phyloP scores from a whole-genome alignment of 2,113 vertebrate species.

The Motacilla alba region DNA sequence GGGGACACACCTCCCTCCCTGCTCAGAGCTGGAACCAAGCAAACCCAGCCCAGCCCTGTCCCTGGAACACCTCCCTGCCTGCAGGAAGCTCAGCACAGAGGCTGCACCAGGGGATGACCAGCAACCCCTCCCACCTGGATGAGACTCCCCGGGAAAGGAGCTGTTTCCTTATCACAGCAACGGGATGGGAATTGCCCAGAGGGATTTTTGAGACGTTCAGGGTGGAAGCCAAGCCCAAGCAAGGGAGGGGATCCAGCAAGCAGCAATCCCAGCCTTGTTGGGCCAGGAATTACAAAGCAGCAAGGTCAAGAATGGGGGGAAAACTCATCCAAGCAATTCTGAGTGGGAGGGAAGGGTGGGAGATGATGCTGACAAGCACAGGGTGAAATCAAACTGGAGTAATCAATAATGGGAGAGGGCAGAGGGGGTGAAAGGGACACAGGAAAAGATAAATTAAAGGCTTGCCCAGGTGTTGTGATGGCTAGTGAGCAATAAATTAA shows the following conservation, averaged over 20 bases:
- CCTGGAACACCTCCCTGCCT: background rate
- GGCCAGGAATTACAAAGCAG: background rate
- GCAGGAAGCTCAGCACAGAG: background rate
- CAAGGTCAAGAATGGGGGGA: background rate
- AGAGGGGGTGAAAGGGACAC: background rate
- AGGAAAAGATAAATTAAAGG: constrained; percentile 54
- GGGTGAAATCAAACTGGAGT: constrained; percentile 18
- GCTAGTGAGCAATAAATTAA: constrained; percentile 57
- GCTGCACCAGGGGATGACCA: background rate
- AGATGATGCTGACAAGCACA: background rate
- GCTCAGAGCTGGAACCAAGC: background rate
- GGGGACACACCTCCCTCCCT: background rate
- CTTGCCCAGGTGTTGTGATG: constrained; percentile 49
- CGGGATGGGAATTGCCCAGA: background rate
- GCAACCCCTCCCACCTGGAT: rapidly evolving
- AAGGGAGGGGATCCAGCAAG: background rate
- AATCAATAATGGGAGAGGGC: constrained; percentile 53
- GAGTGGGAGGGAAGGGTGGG: background rate
- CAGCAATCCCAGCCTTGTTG: background rate
- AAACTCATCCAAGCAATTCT: background rate
- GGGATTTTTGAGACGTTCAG: background rate
- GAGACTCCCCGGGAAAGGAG: background rate
- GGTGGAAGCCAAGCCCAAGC: background rate
- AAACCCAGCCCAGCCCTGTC: background rate
- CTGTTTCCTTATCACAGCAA: background rate